phyloP scores from a whole-genome alignment of 1,140 invertebrate genomes.

The Galleria mellonella region DNA sequence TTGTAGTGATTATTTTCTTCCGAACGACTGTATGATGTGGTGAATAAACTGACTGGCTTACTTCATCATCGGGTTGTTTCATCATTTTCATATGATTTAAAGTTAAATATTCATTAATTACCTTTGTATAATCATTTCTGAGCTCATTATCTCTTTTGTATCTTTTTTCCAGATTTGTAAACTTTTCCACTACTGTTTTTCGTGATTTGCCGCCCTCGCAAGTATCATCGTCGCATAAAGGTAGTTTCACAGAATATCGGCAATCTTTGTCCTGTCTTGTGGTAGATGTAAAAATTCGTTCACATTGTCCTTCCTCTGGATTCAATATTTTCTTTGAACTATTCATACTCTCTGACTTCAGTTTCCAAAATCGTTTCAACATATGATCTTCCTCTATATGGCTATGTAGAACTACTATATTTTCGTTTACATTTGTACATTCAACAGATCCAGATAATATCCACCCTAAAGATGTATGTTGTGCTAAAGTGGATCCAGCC shows the following conservation, averaged over 20 bases:
- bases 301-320: constrained; percentile 15
- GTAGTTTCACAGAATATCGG: constrained; percentile 19
- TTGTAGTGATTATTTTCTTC: too few relatives aligned
- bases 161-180: constrained; percentile 18
- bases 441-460: constrained; percentile 5
- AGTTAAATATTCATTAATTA: constrained; percentile 16
- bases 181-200: constrained; percentile 14
- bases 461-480: constrained; percentile 17
- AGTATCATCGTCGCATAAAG: constrained; percentile 17
- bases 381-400: too few relatives aligned
- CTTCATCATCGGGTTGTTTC: too few relatives aligned
- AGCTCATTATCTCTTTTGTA: constrained; percentile 14
- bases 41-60: too few relatives aligned
- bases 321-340: constrained; percentile 15
- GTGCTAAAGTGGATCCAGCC: constrained; percentile 5
- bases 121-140: constrained; percentile 15
- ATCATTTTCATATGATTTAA: constrained; percentile 23
- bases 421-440: neutral
- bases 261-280: constrained; percentile 19
- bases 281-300: constrained; percentile 18
- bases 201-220: constrained; percentile 18
- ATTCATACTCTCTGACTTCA: constrained; percentile 20
- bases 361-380: constrained; percentile 25
- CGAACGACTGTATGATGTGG: too few relatives aligned
- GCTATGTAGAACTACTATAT: constrained; percentile 17